phyloP scores from a whole-genome alignment of 2,888 invertebrate species.

The Apomyelois bistriatella region DNA sequence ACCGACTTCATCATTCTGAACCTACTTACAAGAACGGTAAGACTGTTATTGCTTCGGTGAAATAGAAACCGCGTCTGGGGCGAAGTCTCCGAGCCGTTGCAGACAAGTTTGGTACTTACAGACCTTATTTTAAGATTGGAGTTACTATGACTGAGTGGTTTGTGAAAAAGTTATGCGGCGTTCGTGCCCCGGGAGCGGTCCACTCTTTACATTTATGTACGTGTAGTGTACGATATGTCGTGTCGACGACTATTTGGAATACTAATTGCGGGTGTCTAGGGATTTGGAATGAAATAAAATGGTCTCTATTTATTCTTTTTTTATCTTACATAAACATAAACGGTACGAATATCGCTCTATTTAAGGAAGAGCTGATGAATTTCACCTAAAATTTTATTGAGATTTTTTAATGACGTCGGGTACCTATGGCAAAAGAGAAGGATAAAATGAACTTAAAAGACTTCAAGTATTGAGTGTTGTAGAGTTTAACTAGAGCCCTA shows the following conservation, averaged over 20 bases:
- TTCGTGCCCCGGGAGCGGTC: slow-evolving; percentile 73
- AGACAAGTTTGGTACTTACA: slow-evolving; percentile 65
- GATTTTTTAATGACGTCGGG: too few species aligned
- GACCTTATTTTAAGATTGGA: slow-evolving; percentile 59
- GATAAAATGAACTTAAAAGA: too few species aligned
- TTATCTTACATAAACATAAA: slow-evolving; percentile 4
- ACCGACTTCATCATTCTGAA: slow-evolving; percentile 75
- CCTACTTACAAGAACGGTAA: slow-evolving; percentile 72
- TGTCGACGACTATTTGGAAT: slow-evolving; percentile 77
- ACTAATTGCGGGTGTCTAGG: slow-evolving; percentile 70
- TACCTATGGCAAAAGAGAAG: too few species aligned
- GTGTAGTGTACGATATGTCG: slow-evolving; percentile 76
- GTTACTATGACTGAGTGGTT: slow-evolving; percentile 41
- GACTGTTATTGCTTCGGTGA: slow-evolving; percentile 77
- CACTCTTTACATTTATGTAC: slow-evolving; percentile 78
- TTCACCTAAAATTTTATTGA: too few species aligned
- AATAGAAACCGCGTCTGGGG: slow-evolving; percentile 71
- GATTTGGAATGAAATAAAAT: slow-evolving; percentile 61
- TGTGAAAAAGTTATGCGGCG: slow-evolving; percentile 68
- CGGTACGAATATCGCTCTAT: not conserved
- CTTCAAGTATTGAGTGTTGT: too few species aligned
- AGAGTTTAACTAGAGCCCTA: too few species aligned
- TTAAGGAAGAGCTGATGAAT: too few species aligned
- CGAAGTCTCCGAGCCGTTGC: slow-evolving; percentile 50
- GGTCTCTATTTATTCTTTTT: slow-evolving; percentile 48